A percentile compares a stretch with the other conserved stretches of the same genome.
Conservation (phyloP, 2,113 vertebrate species). For the Orcinus orca region DNA sequence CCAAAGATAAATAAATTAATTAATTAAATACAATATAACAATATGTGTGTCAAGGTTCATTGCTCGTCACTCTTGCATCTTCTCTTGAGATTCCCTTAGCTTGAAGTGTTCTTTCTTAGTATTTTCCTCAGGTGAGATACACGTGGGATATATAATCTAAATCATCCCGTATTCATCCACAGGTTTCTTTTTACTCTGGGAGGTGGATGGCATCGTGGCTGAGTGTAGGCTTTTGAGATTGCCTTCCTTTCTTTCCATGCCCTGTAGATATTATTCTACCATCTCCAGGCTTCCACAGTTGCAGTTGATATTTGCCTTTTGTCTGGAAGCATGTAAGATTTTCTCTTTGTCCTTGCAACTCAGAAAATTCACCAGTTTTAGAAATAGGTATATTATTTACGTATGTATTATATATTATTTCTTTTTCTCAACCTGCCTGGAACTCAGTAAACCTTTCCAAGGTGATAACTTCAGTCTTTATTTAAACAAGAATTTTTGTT, state of each 20-base stretch:
- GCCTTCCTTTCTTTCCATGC: not conserved
- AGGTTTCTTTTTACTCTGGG: not conserved
- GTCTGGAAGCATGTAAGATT: not conserved
- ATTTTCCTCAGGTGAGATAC: not conserved
- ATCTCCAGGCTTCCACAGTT: not conserved
- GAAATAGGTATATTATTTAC: not conserved
- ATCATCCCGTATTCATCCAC: not conserved
- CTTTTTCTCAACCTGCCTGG: not conserved
- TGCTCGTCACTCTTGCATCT: not conserved
- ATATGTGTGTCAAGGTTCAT: not conserved
- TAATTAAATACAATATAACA: not conserved
- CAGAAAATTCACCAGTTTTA: not conserved
- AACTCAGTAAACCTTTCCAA: not conserved
- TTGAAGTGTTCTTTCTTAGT: not conserved
- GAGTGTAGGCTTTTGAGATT: not conserved
- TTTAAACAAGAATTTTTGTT: not conserved
- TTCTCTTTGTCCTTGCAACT: not conserved
- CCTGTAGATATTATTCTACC: not conserved
- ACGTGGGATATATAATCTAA: not conserved
- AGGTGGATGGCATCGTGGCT: not conserved
- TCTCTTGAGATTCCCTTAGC: not conserved
- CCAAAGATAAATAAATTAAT: not conserved
- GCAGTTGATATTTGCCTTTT: not conserved
- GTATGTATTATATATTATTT: not conserved
- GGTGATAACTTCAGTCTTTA: not conserved